Base-by-base conservation (phyloP, 92 coral and sea anemone species). In the Metridium senile region DNA sequence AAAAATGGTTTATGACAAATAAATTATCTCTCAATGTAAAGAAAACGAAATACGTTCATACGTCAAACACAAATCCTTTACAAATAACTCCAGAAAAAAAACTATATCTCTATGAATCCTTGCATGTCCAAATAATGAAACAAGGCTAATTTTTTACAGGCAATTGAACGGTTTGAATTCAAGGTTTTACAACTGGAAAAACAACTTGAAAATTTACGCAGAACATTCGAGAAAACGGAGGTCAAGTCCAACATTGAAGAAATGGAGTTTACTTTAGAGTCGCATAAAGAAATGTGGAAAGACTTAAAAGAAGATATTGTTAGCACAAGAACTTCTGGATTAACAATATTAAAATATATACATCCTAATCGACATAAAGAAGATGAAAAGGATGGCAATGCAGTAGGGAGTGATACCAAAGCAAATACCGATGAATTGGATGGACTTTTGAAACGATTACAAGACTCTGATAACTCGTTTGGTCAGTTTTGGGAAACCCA, bases 231-330 rank as follows among this genome's bases (percentile, higher is more conserved):
- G 51, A 79, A 82, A 71, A 88, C 97, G 25, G 89, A 93, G 64
- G 68, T 90, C n/a, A 72, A 87, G 0, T 82, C 96, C 0, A 89
- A 84, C 69, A 81, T 85, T 26, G 82, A 85, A 47, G 99, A 96
- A 65, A 80, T 93, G 85, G 93, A 96, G 30, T 85, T 82, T 3
- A 80, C 84, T 0, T 66, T 96, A 18, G 96, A 92, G 29, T 74
- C 87, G 22, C 99, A 96, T 57, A 85, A 87, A 58, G 94, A 96
- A 76, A 78, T 96, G 81, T 96, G 99, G 99, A 88, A 89, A 75
- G 99, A 96, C 71, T 87, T 91, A 16, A 92, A 85, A 58, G 99
- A 96, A 58, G 99, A 96, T 76, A 89, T 93, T 32, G 86, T 81
- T 17, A 96, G 93, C 72, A 89, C 97, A 9, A 86, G 83, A 7